These are phyloP conservation scores for Orthosia gothica DNA, from an alignment of 2,888 invertebrate genomes.

Conservation along the genomic window DNA sequence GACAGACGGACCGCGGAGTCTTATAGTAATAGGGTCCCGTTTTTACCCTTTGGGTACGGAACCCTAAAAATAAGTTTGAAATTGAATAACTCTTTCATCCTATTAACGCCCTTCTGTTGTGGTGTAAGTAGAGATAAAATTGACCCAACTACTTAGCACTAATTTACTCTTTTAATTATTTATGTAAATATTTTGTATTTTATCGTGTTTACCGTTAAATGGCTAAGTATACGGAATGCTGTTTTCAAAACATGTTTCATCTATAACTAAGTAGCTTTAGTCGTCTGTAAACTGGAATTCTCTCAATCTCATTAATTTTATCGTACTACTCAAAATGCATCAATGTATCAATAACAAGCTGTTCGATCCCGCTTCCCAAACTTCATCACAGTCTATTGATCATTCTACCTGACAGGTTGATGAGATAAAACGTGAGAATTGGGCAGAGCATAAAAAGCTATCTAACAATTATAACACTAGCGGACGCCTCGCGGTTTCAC, in stretches of 20 bases:
- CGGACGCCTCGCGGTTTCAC: no score
- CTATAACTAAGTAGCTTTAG: background rate
- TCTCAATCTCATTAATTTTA: constrained; percentile 12
- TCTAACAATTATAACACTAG: no score
- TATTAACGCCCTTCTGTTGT: no score
- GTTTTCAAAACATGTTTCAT: constrained; percentile 38
- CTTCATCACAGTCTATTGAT: background rate
- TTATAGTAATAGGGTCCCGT: no score
- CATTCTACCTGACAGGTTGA: background rate
- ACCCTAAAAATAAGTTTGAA: no score
- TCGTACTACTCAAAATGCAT: background rate
- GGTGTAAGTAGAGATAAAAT: no score
- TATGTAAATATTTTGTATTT: background rate
- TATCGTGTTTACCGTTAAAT: constrained; percentile 13
- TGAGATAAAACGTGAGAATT: background rate
- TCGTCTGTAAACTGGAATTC: constrained; percentile 22
- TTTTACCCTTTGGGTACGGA: no score
- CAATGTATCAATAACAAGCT: background rate
- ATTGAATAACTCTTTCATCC: no score
- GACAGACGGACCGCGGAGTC: no score
- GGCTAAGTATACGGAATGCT: constrained; percentile 18
- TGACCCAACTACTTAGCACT: background rate
- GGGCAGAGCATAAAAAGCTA: no score
- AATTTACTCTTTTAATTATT: background rate
- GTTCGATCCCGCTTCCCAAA: background rate